Base-by-base conservation (phyloP, 2,797 vertebrate genomes). In the Heliangelus exortis region DNA sequence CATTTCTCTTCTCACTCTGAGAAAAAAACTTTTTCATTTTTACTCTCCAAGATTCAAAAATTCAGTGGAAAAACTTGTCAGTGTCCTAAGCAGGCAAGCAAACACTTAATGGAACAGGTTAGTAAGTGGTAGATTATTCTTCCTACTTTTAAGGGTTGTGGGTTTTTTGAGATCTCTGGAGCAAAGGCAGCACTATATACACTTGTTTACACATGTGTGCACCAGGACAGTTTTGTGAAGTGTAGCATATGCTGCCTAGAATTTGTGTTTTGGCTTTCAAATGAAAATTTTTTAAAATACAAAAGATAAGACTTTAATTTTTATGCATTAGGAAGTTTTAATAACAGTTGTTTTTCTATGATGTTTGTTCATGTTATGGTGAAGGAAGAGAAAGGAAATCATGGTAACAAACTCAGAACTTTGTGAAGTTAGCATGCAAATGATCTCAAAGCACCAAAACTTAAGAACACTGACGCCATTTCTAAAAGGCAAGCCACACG, bases 231-330 rank as follows among this genome's bases (percentile, higher is more conserved):
- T 51, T 89, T 36, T 76, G 29, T 15, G 0, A 36, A 77, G 8
- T 16, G 19, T 7, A 25, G 16, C 8, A 19, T 65, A 58, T 20
- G 23, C n/a, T 39, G 23, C 62, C 55, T 58, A 59, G 18, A 89
- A 81, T 22, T 48, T 91, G 55, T 47, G 39, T 25, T 80, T 87
- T 92, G 71, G 43, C 51, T 74, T 79, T 93, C 51, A 89, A 51
- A 75, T 51, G 1, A 26, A 51, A 51, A 2, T 47, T 76, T 76
- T 82, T 23, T 74, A 51, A 74, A n/a, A 71, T 66, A 81, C 33
- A 78, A 85, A 91, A 65, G 1, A 18, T 9, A 78, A 34, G 41
- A 36, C 18, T 69, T 59, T 77, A 92, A 61, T 50, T 82, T 89
- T 84, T 43, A 39, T n/a, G 21, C 6, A 62, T 73, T 74, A 87